phyloP scores from a whole-genome alignment of 64 coral and sea anemone genomes.

The Catalaphyllia jardinei region DNA sequence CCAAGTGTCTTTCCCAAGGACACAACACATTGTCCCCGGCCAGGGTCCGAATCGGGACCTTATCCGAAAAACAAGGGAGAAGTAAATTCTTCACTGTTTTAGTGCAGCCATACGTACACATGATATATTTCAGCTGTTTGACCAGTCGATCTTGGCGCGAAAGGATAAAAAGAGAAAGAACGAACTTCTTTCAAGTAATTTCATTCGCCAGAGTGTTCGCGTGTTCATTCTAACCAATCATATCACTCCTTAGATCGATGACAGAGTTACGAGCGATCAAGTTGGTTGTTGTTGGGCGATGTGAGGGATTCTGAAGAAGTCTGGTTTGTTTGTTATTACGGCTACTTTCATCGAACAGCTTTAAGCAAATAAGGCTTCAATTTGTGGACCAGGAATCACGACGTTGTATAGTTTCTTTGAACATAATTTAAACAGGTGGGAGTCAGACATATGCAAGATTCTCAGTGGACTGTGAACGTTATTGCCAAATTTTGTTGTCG shows the following conservation, averaged over 20 bases:
- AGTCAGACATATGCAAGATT: neutral
- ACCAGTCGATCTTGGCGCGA: conserved; percentile 11
- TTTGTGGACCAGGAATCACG: neutral
- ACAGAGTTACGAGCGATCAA: conserved; percentile 19
- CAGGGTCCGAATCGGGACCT: no score
- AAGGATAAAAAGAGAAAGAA: neutral
- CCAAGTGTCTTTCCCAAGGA: no score
- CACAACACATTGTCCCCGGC: no score
- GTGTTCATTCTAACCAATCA: neutral
- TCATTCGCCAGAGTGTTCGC: neutral
- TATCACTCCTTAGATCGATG: neutral
- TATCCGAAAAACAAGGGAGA: no score
- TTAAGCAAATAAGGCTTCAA: neutral
- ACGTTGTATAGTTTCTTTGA: neutral
- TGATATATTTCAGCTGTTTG: no score
- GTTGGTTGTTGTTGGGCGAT: conserved; percentile 25
- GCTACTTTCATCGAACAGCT: neutral
- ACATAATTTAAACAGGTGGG: neutral
- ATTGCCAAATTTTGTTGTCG: conserved; percentile 26
- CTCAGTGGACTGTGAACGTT: neutral
- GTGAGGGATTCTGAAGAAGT: neutral
- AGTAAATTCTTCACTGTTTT: no score
- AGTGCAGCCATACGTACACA: no score
- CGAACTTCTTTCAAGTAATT: conserved; percentile 4
- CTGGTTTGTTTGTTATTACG: neutral